These are phyloP conservation scores for Rhyzopertha dominica DNA, from an alignment of 1,140 invertebrate genomes.

Conservation along the genomic window DNA sequence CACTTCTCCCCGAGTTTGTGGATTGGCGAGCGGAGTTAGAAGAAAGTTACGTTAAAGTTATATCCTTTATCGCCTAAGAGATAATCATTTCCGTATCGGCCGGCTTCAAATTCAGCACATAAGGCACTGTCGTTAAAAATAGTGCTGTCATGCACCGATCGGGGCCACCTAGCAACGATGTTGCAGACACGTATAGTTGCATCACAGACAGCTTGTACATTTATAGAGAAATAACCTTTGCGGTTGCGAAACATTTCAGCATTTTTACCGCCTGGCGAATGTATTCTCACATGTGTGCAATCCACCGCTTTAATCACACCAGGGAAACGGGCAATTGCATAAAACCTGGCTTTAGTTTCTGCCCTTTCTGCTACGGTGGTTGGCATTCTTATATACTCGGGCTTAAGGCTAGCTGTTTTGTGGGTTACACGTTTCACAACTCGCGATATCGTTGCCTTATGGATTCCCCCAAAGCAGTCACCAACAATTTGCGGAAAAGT, in stretches of 20 bases:
- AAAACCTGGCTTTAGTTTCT: conserved; percentile 25
- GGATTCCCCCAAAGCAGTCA: conserved; percentile 31
- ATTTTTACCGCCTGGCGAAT: conserved; percentile 20
- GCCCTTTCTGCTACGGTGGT: conserved; percentile 21
- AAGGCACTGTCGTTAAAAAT: conserved; percentile 35
- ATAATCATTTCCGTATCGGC: neutral
- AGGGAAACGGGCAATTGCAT: conserved; percentile 29
- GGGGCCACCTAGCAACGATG: conserved; percentile 42
- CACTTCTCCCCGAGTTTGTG: conserved; percentile 24
- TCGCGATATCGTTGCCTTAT: conserved; percentile 25
- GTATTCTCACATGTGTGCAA: conserved; percentile 33
- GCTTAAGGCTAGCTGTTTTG: conserved; percentile 22
- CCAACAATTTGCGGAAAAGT: conserved; percentile 24
- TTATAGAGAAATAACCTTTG: conserved; percentile 43
- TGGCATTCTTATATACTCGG: conserved; percentile 31
- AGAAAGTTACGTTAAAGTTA: conserved; percentile 22
- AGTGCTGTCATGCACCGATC: conserved; percentile 36
- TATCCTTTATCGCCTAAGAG: conserved; percentile 34
- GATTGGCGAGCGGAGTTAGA: conserved; percentile 31
- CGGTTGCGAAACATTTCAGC: conserved; percentile 42
- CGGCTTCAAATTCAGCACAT: conserved; percentile 7
- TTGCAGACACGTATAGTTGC: conserved; percentile 27
- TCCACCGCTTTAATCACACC: conserved; percentile 39
- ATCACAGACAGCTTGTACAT: conserved; percentile 40
- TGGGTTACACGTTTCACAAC: conserved; percentile 27